These are phyloP conservation scores for Lepidothrix coronata DNA, from an alignment of 2,113 vertebrate species.

Conservation along the genomic window DNA sequence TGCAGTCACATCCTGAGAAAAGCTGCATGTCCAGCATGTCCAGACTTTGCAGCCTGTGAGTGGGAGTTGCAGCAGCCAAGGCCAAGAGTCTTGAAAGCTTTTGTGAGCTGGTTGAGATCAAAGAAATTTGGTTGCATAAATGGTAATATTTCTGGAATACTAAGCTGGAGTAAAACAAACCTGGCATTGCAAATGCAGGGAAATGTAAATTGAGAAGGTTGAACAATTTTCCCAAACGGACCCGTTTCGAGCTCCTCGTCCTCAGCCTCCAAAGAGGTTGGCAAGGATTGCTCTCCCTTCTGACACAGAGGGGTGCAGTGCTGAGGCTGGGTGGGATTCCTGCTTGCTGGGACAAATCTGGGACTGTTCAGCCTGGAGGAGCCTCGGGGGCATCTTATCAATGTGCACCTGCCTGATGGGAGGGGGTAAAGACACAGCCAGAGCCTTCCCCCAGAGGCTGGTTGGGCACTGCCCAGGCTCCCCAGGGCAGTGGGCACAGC, in stretches of 20 bases:
- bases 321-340: background rate
- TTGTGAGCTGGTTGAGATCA: constrained; percentile 26
- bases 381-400: background rate
- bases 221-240: background rate
- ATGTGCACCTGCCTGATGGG: fast-evolving
- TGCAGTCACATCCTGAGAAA: background rate
- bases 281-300: background rate
- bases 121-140: constrained; percentile 17
- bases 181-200: background rate
- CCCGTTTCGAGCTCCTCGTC: fast-evolving
- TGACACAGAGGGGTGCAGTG: background rate
- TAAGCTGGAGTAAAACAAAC: background rate
- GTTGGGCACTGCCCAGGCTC: background rate
- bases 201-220: background rate
- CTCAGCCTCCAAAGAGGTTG: background rate
- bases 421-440: background rate
- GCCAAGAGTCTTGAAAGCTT: constrained; percentile 1
- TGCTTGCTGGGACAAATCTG: background rate
- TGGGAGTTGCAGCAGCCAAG: background rate
- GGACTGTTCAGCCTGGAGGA: background rate
- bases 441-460: background rate
- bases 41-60: background rate
- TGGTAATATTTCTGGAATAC: background rate
- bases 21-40: background rate
- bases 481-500: background rate